Percentiles rank a stretch among this genome's conserved stretches.
Evolutionary conservation across 2,113 vertebrate genomes (phyloP).

Genomic region (Stigmatopora nigra): DNA sequence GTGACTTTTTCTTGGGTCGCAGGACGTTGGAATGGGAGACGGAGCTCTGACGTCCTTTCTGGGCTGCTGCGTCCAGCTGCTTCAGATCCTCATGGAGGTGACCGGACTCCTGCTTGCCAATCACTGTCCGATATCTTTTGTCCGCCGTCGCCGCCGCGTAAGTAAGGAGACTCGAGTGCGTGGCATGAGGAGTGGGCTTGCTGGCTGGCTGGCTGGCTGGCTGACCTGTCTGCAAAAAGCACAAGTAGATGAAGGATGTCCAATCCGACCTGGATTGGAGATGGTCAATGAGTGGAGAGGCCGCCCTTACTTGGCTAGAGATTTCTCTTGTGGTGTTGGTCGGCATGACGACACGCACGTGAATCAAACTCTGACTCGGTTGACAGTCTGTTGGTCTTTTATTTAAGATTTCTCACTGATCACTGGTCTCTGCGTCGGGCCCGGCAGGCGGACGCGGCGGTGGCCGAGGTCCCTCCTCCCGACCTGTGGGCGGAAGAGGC

Average conservation of each 20-base stretch:
- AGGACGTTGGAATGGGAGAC: constrained; percentile 96
- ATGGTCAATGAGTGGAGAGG: no score
- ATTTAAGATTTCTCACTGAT: no score
- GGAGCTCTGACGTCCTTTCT: constrained; percentile 83
- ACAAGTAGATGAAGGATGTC: constrained; percentile 9
- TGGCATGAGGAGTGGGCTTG: constrained; percentile 44
- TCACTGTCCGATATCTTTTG: constrained; percentile 56
- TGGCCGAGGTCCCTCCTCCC: constrained; percentile 77
- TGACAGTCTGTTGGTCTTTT: no score
- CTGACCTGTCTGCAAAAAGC: constrained; percentile 14
- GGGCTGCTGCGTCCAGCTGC: constrained; percentile 82
- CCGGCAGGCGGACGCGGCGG: constrained; percentile 77
- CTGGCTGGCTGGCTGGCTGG: no score
- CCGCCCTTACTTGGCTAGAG: no score
- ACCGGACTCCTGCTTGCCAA: constrained; percentile 55
- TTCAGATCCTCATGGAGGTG: constrained; percentile 94
- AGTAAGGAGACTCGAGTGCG: constrained; percentile 30
- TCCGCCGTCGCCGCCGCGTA: constrained; percentile 29
- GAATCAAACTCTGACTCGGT: no score
- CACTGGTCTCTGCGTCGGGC: neutral
- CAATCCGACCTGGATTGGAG: no score
- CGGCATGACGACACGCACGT: neutral
- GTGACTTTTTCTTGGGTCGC: constrained; percentile 8
- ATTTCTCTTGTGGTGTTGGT: neutral
- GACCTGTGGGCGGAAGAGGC: constrained; percentile 81